Conservation (phyloP, 2,888 invertebrate species). For the Aporophyla nigra region DNA sequence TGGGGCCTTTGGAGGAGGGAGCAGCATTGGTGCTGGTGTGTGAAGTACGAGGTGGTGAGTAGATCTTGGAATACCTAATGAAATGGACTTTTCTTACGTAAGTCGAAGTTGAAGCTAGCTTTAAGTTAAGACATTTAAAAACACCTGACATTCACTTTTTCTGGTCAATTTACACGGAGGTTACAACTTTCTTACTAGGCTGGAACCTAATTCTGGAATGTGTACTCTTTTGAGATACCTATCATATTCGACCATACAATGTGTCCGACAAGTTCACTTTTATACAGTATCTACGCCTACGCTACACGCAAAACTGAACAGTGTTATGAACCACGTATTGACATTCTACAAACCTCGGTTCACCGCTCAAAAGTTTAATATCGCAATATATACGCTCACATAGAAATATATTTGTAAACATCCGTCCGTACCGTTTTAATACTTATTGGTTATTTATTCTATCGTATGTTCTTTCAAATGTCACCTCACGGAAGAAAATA, state of each 20-base stretch:
- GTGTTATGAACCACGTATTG: slow-evolving; percentile 49
- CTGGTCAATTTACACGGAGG: not conserved
- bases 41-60: slow-evolving; percentile 96
- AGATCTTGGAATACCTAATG: not conserved
- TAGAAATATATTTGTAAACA: slow-evolving; percentile 30
- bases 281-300: not conserved
- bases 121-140: not conserved
- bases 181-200: not conserved
- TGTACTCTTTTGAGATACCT: not conserved
- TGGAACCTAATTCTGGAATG: not conserved
- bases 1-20: slow-evolving; percentile 96
- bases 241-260: not conserved
- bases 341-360: slow-evolving; percentile 62
- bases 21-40: slow-evolving; percentile 95
- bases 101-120: not conserved
- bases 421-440: slow-evolving; percentile 3
- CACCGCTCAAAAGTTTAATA: slow-evolving; percentile 70
- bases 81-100: not conserved
- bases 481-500: not conserved
- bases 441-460: slow-evolving; percentile 27
- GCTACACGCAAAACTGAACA: slow-evolving; percentile 24
- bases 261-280: slow-evolving; percentile 4
- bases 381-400: slow-evolving; percentile 28
- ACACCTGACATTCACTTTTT: not conserved
- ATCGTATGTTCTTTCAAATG: slow-evolving; percentile 14